phyloP scores from a whole-genome alignment of 1,140 invertebrate genomes.

The Brachionus calyciflorus region DNA sequence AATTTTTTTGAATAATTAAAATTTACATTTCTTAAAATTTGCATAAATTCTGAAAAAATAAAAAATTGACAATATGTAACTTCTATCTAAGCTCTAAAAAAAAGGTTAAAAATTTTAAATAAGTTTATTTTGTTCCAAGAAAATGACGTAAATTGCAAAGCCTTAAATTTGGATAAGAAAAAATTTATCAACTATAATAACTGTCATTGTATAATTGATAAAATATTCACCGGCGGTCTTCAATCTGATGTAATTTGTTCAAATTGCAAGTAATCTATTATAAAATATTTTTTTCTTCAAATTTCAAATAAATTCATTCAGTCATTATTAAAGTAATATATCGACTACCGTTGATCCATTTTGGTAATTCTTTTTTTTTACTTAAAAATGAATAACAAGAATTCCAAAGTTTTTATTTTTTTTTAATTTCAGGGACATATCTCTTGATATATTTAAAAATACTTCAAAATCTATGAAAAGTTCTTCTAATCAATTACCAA shows the following conservation, averaged over 20 bases:
- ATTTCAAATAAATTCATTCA: no score
- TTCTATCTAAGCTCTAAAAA: no score
- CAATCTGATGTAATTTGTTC: conserved; percentile 96
- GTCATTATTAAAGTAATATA: neutral
- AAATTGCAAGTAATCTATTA: conserved; percentile 73
- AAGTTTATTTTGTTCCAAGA: neutral
- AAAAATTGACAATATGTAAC: no score
- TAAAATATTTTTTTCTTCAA: neutral
- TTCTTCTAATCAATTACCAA: conserved; percentile 68
- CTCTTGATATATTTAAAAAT: conserved; percentile 41
- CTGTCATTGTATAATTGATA: conserved; percentile 94
- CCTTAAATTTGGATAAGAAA: conserved; percentile 21
- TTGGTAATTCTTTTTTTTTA: neutral
- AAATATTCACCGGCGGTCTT: conserved; percentile 90
- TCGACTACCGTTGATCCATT: conserved; percentile 28
- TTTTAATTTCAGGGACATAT: conserved; percentile 21
- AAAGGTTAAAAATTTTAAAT: neutral
- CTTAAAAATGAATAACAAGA: neutral
- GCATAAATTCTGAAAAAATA: no score
- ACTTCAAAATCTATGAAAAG: conserved; percentile 50
- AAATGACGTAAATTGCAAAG: conserved; percentile 43
- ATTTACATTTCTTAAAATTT: no score
- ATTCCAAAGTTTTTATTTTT: neutral
- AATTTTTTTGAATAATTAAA: no score
- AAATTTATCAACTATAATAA: conserved; percentile 64